Base-by-base conservation (phyloP, 2,888 invertebrate genomes). In the Cephus sareptanus region DNA sequence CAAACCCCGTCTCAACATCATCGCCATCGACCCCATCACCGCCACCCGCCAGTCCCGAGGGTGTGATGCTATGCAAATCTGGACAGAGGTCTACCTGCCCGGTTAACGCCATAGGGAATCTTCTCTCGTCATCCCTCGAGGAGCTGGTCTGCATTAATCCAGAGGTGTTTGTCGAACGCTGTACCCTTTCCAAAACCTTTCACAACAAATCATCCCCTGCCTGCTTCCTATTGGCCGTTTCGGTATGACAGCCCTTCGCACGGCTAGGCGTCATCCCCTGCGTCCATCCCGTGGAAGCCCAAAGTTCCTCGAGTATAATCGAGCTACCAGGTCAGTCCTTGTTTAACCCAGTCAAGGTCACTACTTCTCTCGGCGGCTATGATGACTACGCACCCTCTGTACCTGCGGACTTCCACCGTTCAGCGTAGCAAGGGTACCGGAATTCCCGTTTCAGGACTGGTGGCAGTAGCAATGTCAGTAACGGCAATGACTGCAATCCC, bases 11-110 rank as follows among this genome's bases (percentile, higher is more conserved):
- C 71, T 33, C 71, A 31, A 31, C 71, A 56, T 56, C 56, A 56
- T 15, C 56, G 56, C 56, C 56, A 56, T 56, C 56, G 23, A 23
- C 15, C 40, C 40, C 40, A 40, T 40, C 75, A 75, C 75, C n/a
- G 73, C 76, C 68, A 30, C 33, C 75, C 31, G 9, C 34, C 69
- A 68, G 73, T 78, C 78, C 73, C 78, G 78, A 78, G 78, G 78
- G 78, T 78, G 76, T 73, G 78, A 78, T 78, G 76, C 71, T 76
- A 78, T 78, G 78, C 78, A 78, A 78, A 78, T 78, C 78, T 78
- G 75, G 75, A 73, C 76, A 56, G 76, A 78, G 76, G 71, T 71
- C 68, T 73, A 76, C 78, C 73, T 74, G 37, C 35, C 35, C 71
- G 31, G 71, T 71, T 23, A 34, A 34, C 30, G 74, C 37, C 74